Conservation (phyloP, 2,797 vertebrate species). For the Xenopus petersii region DNA sequence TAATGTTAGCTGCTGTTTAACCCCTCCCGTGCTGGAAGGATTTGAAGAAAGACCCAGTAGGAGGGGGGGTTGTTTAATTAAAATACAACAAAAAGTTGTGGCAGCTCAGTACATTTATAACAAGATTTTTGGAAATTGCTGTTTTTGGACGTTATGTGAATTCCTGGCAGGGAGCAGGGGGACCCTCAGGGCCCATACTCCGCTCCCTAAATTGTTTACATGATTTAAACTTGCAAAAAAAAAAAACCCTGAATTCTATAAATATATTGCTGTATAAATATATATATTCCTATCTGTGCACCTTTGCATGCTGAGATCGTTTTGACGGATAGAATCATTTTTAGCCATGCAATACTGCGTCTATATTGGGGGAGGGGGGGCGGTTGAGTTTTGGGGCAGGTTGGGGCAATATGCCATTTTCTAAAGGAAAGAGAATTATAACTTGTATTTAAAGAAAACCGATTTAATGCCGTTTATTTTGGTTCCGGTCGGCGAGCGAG, state of each 20-base stretch:
- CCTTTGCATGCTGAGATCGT: constrained; percentile 40
- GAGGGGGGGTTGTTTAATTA: background rate
- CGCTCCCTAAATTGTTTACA: constrained; percentile 66
- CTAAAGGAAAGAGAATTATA: constrained; percentile 32
- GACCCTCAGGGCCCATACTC: constrained; percentile 39
- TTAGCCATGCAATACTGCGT: constrained; percentile 31
- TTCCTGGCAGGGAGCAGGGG: constrained; percentile 29
- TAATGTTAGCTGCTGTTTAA: background rate
- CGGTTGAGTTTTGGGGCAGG: no score
- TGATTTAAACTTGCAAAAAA: constrained; percentile 69
- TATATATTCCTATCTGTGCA: constrained; percentile 40
- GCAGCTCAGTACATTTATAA: background rate
- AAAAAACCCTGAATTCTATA: background rate
- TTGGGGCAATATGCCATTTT: background rate
- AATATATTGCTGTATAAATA: constrained; percentile 16
- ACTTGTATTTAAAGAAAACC: constrained; percentile 28
- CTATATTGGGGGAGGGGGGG: background rate
- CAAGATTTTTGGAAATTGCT: background rate
- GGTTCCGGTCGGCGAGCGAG: no score
- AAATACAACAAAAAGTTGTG: no score
- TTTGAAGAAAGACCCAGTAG: background rate
- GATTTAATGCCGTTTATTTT: no score
- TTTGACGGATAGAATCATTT: constrained; percentile 32
- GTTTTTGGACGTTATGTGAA: constrained; percentile 3
- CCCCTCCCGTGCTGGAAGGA: background rate